Evolutionary conservation across 2,113 vertebrate species (phyloP).

Genomic region (Chamaetylas fuelleborni): DNA sequence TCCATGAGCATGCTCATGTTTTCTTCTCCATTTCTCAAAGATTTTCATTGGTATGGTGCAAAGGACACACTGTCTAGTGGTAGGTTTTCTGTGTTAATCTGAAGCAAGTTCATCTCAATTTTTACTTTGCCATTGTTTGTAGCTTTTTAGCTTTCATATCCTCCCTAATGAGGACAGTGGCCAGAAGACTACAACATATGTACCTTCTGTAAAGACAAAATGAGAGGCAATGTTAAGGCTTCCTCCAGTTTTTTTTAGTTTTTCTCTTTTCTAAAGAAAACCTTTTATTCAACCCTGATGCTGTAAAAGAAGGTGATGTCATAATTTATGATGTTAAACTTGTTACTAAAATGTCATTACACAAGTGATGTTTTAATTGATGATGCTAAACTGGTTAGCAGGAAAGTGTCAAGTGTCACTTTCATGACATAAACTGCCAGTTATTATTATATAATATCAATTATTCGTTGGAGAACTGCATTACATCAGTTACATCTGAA

Average conservation of each 20-base stretch:
- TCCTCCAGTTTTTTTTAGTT: neutral
- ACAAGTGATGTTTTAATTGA: slow-evolving; percentile 74
- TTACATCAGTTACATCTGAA: slow-evolving; percentile 67
- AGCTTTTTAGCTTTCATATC: neutral
- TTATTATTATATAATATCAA: slow-evolving; percentile 80
- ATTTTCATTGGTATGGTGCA: slow-evolving; percentile 27
- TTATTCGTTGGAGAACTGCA: slow-evolving; percentile 73
- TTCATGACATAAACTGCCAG: slow-evolving; percentile 75
- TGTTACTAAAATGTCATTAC: slow-evolving; percentile 69
- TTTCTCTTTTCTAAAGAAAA: neutral
- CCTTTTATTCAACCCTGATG: slow-evolving; percentile 29
- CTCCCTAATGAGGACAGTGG: neutral
- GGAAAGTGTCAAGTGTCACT: slow-evolving; percentile 74
- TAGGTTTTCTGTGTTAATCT: neutral
- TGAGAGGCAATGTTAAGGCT: neutral
- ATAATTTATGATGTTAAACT: slow-evolving; percentile 67
- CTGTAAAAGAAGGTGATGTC: slow-evolving; percentile 70
- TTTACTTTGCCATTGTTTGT: neutral
- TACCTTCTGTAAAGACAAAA: neutral
- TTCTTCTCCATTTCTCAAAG: slow-evolving; percentile 27
- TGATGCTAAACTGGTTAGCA: slow-evolving; percentile 66
- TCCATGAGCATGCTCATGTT: neutral
- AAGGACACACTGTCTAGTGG: neutral
- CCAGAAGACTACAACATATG: neutral
- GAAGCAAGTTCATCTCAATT: neutral